These are phyloP conservation scores for Neodiprion pinetum DNA, from an alignment of 1,140 invertebrate species.

Conservation along the genomic window DNA sequence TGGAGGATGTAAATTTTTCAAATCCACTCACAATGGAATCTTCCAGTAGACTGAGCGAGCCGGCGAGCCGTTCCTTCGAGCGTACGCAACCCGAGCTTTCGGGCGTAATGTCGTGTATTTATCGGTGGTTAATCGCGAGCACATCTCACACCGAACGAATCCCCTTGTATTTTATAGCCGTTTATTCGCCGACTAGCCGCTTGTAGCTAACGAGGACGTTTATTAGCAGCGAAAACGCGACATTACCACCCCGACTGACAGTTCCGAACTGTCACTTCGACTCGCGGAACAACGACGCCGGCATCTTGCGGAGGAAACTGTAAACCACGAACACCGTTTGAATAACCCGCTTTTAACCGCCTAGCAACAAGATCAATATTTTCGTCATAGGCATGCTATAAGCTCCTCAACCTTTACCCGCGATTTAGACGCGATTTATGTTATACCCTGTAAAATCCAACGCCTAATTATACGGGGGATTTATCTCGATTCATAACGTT, in stretches of 20 bases:
- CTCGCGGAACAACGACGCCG: slow-evolving; percentile 28
- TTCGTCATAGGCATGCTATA: background rate
- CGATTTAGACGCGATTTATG: slow-evolving; percentile 21
- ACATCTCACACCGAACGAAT: slow-evolving; percentile 1
- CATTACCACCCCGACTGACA: slow-evolving; percentile 43
- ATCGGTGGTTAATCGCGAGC: slow-evolving; percentile 5
- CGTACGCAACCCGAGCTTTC: slow-evolving; percentile 48
- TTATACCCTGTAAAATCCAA: too few species aligned
- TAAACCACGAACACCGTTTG: background rate
- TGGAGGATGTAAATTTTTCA: slow-evolving; percentile 46
- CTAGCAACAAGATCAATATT: slow-evolving; percentile 48
- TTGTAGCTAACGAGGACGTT: slow-evolving; percentile 12
- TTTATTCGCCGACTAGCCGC: background rate
- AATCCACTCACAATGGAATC: slow-evolving; percentile 60
- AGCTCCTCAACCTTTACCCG: too few species aligned
- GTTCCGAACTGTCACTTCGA: slow-evolving; percentile 27
- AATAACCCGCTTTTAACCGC: slow-evolving; percentile 25
- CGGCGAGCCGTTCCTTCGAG: slow-evolving; percentile 52
- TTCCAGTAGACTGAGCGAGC: slow-evolving; percentile 59
- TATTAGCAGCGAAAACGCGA: slow-evolving; percentile 42
- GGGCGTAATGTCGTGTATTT: slow-evolving; percentile 29
- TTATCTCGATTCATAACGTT: too few species aligned
- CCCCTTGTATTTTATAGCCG: background rate
- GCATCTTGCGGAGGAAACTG: slow-evolving; percentile 33
- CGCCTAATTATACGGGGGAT: too few species aligned